These are phyloP conservation scores for Cataglyphis livida DNA, from an alignment of 2,888 invertebrate genomes.

Conservation along the genomic window DNA sequence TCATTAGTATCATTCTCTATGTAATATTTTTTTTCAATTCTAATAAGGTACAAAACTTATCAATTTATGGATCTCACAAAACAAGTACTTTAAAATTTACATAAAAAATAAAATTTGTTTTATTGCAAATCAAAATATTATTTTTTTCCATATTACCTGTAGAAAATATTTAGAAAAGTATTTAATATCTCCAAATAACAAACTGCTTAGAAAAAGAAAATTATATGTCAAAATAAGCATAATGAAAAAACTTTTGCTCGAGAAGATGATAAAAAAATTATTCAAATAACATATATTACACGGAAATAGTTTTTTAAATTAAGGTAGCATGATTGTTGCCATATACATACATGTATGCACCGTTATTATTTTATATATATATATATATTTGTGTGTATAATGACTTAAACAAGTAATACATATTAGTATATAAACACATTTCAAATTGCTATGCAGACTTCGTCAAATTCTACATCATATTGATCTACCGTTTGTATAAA, in stretches of 20 bases:
- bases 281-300: constrained; percentile 8
- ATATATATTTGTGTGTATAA: background rate
- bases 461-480: background rate
- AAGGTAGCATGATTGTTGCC: background rate
- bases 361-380: background rate
- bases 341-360: background rate
- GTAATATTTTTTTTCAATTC: constrained; percentile 52
- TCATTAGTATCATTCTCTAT: constrained; percentile 43
- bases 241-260: constrained; percentile 35
- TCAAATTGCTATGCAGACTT: background rate
- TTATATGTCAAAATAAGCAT: constrained; percentile 6
- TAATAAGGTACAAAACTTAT: constrained; percentile 52
- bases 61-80: constrained; percentile 17
- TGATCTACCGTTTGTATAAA: background rate
- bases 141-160: background rate
- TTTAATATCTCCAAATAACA: constrained; percentile 3
- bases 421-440: background rate
- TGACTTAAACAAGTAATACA: background rate
- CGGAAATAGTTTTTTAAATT: background rate
- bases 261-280: constrained; percentile 34
- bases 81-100: constrained; percentile 57
- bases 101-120: constrained; percentile 38
- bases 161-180: background rate
- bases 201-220: constrained; percentile 21
- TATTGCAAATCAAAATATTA: constrained; percentile 8